Conservation (phyloP, 1,140 invertebrate species). For the Bombus confusus region DNA sequence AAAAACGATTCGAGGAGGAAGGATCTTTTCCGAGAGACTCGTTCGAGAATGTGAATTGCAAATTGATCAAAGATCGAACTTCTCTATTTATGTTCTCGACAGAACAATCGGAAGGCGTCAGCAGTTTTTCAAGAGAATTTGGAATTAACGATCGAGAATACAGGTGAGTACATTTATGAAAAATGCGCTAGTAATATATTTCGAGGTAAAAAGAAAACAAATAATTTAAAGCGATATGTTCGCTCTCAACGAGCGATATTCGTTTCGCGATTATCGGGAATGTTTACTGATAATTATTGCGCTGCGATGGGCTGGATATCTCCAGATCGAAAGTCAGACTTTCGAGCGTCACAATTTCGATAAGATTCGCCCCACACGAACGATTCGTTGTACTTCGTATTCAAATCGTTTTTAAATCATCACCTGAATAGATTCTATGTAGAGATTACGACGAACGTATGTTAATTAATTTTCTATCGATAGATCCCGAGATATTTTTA, state of each 20-base stretch:
- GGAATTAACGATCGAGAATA: background rate
- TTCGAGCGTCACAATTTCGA: background rate
- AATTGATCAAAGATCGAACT: background rate
- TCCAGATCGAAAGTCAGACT: background rate
- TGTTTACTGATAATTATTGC: background rate
- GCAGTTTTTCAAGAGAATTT: background rate
- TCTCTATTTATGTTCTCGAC: background rate
- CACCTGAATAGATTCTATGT: background rate
- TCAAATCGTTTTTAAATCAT: background rate
- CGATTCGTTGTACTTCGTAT: background rate
- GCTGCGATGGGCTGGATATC: background rate
- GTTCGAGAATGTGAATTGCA: constrained; percentile 10
- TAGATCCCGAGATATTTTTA: background rate
- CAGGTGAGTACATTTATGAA: constrained; percentile 29
- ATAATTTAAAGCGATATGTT: background rate
- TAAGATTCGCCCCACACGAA: background rate
- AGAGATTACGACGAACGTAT: background rate
- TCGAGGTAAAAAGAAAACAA: background rate
- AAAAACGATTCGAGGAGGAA: background rate
- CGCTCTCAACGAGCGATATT: background rate
- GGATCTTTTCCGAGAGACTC: background rate
- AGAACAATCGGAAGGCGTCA: background rate
- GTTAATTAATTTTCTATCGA: background rate
- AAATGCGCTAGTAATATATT: background rate
- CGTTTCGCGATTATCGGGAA: background rate